phyloP scores from a whole-genome alignment of 2,888 invertebrate species.

The Heliconius cydno region DNA sequence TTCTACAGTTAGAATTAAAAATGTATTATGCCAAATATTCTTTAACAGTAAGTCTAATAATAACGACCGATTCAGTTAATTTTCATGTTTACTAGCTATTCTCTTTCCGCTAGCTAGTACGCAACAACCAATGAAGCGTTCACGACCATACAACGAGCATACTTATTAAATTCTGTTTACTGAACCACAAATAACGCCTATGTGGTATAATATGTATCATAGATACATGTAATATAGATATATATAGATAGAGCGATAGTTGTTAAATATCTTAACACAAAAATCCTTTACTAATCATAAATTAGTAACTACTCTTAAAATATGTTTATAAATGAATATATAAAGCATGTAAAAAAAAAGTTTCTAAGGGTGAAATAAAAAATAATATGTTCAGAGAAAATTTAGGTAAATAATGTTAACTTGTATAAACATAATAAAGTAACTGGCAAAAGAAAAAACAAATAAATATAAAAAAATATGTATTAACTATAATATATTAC shows the following conservation, averaged over 20 bases:
- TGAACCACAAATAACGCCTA: constrained; percentile 26
- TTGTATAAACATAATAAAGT: neutral
- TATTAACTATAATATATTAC: constrained; percentile 34
- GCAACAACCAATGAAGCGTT: constrained; percentile 46
- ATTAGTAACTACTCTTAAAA: no score
- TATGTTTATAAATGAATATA: neutral
- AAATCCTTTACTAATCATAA: neutral
- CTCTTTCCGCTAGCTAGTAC: constrained; percentile 38
- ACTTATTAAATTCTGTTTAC: constrained; percentile 28
- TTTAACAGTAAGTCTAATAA: constrained; percentile 14
- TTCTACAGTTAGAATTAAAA: neutral
- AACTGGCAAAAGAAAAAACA: constrained; percentile 38
- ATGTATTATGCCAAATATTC: neutral
- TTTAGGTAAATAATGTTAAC: neutral
- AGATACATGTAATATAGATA: neutral
- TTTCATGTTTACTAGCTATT: constrained; percentile 13
- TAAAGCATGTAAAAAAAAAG: neutral
- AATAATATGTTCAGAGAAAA: neutral
- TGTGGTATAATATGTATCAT: no score
- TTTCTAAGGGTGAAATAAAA: neutral
- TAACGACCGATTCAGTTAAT: constrained; percentile 10
- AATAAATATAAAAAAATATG: constrained; percentile 33
- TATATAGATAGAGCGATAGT: neutral
- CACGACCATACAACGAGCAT: constrained; percentile 38
- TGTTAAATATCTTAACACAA: neutral